Evolutionary conservation across 2,113 vertebrate species (phyloP).

Genomic region (Myotis brandtii): DNA sequence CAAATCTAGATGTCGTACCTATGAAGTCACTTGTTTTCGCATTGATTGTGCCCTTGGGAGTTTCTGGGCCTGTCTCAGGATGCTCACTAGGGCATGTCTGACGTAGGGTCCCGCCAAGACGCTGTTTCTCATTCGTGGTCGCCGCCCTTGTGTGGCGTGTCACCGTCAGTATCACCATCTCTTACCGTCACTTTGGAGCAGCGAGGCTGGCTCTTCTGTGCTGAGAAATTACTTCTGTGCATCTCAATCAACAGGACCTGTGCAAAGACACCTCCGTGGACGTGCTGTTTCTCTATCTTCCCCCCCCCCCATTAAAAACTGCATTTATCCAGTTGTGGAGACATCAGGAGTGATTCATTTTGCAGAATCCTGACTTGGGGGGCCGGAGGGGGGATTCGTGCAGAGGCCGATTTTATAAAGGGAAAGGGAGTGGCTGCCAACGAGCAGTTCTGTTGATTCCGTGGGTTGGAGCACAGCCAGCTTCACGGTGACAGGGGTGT

Average conservation of each 20-base stretch:
- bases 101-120: conserved; percentile 47
- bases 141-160: conserved; percentile 76
- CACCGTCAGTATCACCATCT: conserved; percentile 83
- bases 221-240: conserved; percentile 88
- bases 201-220: conserved; percentile 87
- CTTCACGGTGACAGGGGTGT: background rate
- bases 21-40: conserved; percentile 87
- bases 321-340: background rate
- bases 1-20: conserved; percentile 91
- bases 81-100: conserved; percentile 56
- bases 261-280: conserved; percentile 77
- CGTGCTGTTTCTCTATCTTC: background rate
- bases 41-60: conserved; percentile 86
- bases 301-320: background rate
- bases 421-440: background rate
- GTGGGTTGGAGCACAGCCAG: background rate
- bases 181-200: conserved; percentile 83
- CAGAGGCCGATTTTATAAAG: background rate
- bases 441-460: background rate
- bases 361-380: background rate
- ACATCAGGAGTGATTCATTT: background rate
- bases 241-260: conserved; percentile 92
- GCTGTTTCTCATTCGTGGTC: conserved; percentile 75
- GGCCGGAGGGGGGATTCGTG: background rate
- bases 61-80: conserved; percentile 35